These are phyloP conservation scores for Siniperca scherzeri DNA, from an alignment of 2,797 vertebrate species.

Conservation along the genomic window DNA sequence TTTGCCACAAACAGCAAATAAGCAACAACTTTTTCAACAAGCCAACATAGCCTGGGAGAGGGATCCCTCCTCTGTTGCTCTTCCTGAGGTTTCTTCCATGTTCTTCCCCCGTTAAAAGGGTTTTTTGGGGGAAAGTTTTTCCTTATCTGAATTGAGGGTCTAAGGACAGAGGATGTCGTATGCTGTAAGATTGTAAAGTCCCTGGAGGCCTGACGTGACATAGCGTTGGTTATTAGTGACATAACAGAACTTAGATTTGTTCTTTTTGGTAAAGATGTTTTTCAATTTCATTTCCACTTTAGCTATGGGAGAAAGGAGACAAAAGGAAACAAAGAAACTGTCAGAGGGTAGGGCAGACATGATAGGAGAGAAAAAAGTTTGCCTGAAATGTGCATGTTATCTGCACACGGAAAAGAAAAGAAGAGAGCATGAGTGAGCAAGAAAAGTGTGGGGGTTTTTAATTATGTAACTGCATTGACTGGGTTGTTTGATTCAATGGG, in stretches of 20 bases:
- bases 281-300: background rate
- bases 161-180: too few species aligned
- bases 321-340: background rate
- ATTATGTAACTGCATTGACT: background rate
- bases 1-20: background rate
- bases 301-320: background rate
- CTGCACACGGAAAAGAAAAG: background rate
- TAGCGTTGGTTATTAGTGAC: background rate
- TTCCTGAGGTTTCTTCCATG: too few species aligned
- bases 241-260: background rate
- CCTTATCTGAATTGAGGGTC: too few species aligned
- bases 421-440: too few species aligned
- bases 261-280: background rate
- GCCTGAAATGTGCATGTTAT: background rate
- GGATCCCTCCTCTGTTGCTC: too few species aligned
- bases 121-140: too few species aligned
- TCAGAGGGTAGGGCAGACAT: background rate
- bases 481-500: background rate
- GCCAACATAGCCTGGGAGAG: too few species aligned
- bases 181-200: too few species aligned
- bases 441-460: background rate
- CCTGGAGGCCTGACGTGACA: too few species aligned
- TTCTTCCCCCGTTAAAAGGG: too few species aligned
- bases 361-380: background rate
- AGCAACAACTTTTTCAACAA: background rate